phyloP scores from a whole-genome alignment of 2,888 invertebrate genomes.

The Polydesmus complanatus region DNA sequence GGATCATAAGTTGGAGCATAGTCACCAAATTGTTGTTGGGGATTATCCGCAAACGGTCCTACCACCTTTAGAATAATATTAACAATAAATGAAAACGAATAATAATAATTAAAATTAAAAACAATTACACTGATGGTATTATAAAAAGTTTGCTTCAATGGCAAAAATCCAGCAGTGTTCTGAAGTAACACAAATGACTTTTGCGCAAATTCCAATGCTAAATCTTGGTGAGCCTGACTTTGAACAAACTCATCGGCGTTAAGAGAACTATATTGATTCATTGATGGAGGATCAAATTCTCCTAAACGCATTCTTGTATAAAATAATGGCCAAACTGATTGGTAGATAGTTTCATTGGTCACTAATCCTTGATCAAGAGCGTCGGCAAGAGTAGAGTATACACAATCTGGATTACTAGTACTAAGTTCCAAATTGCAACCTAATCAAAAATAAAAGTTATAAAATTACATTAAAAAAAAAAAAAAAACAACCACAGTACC shows the following conservation, averaged over 20 bases:
- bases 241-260: conserved; percentile 10
- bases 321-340: conserved; percentile 15
- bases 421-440: conserved; percentile 13
- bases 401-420: conserved; percentile 8
- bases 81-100: background rate
- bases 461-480: background rate
- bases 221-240: conserved; percentile 11
- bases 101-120: background rate
- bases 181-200: conserved; percentile 14
- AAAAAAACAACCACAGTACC: background rate
- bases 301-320: conserved; percentile 16
- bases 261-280: conserved; percentile 10
- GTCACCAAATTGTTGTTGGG: conserved; percentile 12
- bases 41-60: conserved; percentile 16
- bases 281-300: conserved; percentile 16
- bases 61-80: conserved; percentile 8
- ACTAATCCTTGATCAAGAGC: conserved; percentile 8
- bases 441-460: background rate
- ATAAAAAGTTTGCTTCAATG: conserved; percentile 6
- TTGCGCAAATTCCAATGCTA: conserved; percentile 8
- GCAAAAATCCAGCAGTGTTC: conserved; percentile 5
- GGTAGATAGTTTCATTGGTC: conserved; percentile 2
- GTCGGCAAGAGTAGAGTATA: conserved; percentile 9
- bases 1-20: conserved; percentile 10
- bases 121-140: conserved; percentile 12